Percentiles rank a stretch among this genome's conserved stretches.
Evolutionary conservation across 2,113 vertebrate species (phyloP).

Genomic region (Sterna hirundo): DNA sequence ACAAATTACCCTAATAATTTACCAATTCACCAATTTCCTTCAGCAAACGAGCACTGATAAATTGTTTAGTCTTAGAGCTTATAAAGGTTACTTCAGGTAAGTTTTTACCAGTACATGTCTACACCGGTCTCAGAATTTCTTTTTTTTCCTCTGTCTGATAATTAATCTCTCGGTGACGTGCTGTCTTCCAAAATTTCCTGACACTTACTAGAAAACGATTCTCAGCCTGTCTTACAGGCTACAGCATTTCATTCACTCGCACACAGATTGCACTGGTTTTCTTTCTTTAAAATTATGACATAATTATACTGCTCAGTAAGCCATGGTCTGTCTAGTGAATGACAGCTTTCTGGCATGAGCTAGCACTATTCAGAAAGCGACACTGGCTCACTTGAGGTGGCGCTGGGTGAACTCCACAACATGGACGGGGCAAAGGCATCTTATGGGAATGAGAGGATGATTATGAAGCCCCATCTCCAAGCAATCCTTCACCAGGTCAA

Average conservation of each 20-base stretch:
- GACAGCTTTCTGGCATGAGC: not conserved
- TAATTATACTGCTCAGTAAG: not conserved
- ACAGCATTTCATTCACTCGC: not conserved
- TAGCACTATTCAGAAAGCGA: not conserved
- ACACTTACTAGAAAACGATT: not conserved
- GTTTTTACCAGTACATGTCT: not conserved
- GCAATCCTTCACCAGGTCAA: not conserved
- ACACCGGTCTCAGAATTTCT: not conserved
- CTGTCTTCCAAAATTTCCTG: not conserved
- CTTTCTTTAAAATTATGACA: not conserved
- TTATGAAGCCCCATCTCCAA: not conserved
- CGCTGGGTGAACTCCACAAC: not conserved
- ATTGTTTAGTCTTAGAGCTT: not conserved
- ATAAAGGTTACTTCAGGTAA: not conserved
- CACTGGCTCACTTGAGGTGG: not conserved
- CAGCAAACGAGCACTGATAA: not conserved
- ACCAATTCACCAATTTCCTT: not conserved
- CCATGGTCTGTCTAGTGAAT: not conserved
- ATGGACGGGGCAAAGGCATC: not conserved
- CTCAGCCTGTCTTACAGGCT: not conserved
- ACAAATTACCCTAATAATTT: not conserved
- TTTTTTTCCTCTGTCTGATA: not conserved
- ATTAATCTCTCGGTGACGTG: fast-evolving
- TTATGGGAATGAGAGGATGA: not conserved
- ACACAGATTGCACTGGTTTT: not conserved